These are phyloP conservation scores for Herpailurus yagouaroundi DNA, from an alignment of 2,113 vertebrate genomes.

Conservation along the genomic window DNA sequence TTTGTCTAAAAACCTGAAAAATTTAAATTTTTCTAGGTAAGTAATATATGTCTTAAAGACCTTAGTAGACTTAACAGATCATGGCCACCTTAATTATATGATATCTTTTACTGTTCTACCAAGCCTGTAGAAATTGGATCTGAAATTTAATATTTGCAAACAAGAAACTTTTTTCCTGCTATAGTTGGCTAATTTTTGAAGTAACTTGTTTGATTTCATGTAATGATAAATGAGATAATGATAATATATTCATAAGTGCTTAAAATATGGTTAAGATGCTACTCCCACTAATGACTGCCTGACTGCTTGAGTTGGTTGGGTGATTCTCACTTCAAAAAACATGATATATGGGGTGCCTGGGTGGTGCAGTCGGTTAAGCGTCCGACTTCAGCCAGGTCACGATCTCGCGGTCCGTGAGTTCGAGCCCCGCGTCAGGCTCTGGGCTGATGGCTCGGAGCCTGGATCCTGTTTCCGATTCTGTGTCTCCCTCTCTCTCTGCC, in stretches of 20 bases:
- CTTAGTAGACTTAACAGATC: neutral
- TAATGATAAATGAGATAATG: constrained; percentile 12
- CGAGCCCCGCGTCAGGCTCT: too few relatives aligned
- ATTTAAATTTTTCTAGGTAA: neutral
- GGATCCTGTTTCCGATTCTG: too few relatives aligned
- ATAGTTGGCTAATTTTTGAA: neutral
- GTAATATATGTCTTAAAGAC: neutral
- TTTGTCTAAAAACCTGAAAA: neutral
- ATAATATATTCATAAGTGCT: neutral
- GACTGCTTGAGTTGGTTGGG: neutral
- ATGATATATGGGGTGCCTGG: too few relatives aligned
- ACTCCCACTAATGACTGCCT: neutral
- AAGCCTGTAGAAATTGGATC: neutral
- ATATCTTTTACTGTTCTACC: neutral
- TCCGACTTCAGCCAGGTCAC: too few relatives aligned
- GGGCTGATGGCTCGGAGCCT: too few relatives aligned
- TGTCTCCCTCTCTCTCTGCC: too few relatives aligned
- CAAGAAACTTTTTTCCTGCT: neutral
- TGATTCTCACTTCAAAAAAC: neutral
- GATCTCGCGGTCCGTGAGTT: too few relatives aligned
- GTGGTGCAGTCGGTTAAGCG: too few relatives aligned
- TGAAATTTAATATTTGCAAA: constrained; percentile 17
- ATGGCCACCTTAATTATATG: neutral
- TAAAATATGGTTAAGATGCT: neutral
- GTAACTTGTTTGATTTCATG: neutral